Evolutionary conservation across 2,113 vertebrate species (phyloP).

Genomic region (Eulacestoma nigropectus): DNA sequence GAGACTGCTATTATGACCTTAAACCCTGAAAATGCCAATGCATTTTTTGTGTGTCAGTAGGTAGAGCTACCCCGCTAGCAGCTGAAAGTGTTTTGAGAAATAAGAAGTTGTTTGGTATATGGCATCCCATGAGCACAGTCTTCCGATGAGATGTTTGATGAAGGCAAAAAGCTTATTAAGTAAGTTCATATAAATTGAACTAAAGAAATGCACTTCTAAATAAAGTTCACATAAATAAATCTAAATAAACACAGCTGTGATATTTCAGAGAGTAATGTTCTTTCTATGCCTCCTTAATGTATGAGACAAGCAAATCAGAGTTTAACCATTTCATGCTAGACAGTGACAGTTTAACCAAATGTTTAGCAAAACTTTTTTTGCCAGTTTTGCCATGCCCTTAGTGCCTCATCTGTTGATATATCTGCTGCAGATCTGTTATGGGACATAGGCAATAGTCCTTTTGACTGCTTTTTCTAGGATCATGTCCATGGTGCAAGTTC

Average conservation of each 20-base stretch:
- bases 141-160: not conserved
- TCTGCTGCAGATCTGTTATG: not conserved
- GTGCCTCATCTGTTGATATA: not conserved
- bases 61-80: not conserved
- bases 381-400: not conserved
- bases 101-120: not conserved
- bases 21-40: not conserved
- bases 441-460: not conserved
- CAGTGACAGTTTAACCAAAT: not conserved
- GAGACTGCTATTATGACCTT: not conserved
- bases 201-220: conserved; percentile 10
- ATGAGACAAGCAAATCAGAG: not conserved
- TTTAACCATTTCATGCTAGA: not conserved
- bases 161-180: conserved; percentile 3
- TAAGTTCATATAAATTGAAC: not conserved
- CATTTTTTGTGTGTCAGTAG: not conserved
- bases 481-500: not conserved
- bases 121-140: not conserved
- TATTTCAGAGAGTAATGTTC: not conserved
- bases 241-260: conserved; percentile 21
- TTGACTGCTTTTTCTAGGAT: not conserved
- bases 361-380: not conserved
- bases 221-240: conserved; percentile 24
- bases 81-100: not conserved
- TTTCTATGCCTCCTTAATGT: not conserved